These are phyloP conservation scores for Stenoptilia bipunctidactyla DNA, from an alignment of 2,888 invertebrate species.

Conservation along the genomic window DNA sequence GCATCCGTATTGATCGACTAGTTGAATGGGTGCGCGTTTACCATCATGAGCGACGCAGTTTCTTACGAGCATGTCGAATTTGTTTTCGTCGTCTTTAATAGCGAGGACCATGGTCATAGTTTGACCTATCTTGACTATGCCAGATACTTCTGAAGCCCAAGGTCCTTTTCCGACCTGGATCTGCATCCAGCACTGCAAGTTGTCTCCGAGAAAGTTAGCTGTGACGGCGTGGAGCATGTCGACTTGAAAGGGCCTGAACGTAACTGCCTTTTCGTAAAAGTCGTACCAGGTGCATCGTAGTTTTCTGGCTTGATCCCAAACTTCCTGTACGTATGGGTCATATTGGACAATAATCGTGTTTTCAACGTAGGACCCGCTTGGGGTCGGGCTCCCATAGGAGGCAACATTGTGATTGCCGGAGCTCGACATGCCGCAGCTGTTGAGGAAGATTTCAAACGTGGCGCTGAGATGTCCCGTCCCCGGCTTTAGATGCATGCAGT, in stretches of 20 bases:
- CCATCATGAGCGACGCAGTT: conserved; percentile 97
- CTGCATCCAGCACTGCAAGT: conserved; percentile 97
- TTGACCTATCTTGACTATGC: conserved; percentile 95
- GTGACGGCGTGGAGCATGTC: conserved; percentile 96
- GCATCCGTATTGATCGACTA: conserved; percentile 94
- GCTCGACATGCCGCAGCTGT: conserved; percentile 94
- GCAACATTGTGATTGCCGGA: conserved; percentile 92
- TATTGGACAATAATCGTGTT: conserved; percentile 96
- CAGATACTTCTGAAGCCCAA: conserved; percentile 97
- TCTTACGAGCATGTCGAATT: conserved; percentile 94
- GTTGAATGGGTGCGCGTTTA: conserved; percentile 91
- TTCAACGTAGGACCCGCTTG: conserved; percentile 93
- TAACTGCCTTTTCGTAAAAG: conserved; percentile 95
- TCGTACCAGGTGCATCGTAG: conserved; percentile 96
- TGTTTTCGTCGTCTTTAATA: conserved; percentile 95
- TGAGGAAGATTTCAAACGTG: conserved; percentile 93
- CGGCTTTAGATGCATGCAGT: conserved; percentile 92
- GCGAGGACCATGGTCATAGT: conserved; percentile 98
- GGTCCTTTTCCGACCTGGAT: conserved; percentile 97
- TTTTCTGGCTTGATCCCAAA: conserved; percentile 95
- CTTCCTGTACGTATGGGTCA: conserved; percentile 94
- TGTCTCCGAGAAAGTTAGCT: conserved; percentile 95
- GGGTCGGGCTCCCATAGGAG: conserved; percentile 87
- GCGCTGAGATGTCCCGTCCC: conserved; percentile 92
- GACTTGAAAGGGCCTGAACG: conserved; percentile 95